Conservation (phyloP, 2,797 vertebrate genomes). For the Hyperoplus immaculatus region DNA sequence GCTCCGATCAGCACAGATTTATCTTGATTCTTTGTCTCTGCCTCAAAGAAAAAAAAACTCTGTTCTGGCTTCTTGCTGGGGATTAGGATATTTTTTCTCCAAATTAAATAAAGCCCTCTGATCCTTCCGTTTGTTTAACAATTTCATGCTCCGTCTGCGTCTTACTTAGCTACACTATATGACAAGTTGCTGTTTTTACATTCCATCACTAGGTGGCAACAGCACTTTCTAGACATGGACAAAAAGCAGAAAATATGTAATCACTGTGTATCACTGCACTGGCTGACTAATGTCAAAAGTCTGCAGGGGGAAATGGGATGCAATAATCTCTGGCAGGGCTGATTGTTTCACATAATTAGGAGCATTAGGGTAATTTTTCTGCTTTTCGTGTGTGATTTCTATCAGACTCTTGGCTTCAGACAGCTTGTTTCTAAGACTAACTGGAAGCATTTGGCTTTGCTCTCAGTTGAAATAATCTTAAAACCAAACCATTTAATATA, state of each 20-base stretch:
- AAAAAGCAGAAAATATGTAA: conserved; percentile 23
- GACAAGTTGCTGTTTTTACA: conserved; percentile 48
- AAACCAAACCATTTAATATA: conserved; percentile 25
- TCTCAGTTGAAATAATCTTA: conserved; percentile 10
- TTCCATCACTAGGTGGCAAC: conserved; percentile 73
- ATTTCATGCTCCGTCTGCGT: conserved; percentile 54
- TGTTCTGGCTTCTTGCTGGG: conserved; percentile 12
- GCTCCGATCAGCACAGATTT: not conserved
- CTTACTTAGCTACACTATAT: not conserved
- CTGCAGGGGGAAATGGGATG: not conserved
- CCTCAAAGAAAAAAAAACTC: conserved; percentile 16
- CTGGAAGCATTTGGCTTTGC: conserved; percentile 20
- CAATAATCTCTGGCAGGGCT: conserved; percentile 19
- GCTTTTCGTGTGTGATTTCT: conserved; percentile 39
- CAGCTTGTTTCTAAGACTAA: conserved; percentile 13
- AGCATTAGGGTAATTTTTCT: conserved; percentile 29
- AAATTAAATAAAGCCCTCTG: conserved; percentile 46
- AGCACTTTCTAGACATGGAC: conserved; percentile 15
- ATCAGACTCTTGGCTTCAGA: conserved; percentile 18
- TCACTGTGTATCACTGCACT: not conserved
- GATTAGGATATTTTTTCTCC: conserved; percentile 31
- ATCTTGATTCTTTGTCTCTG: conserved; percentile 6
- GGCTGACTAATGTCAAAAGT: conserved; percentile 5
- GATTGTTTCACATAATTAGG: conserved; percentile 15
- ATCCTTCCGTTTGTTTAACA: conserved; percentile 63